Percentiles rank a stretch among this genome's conserved stretches.
Conservation (phyloP, 2,113 vertebrate species). For the Passer montanus region DNA sequence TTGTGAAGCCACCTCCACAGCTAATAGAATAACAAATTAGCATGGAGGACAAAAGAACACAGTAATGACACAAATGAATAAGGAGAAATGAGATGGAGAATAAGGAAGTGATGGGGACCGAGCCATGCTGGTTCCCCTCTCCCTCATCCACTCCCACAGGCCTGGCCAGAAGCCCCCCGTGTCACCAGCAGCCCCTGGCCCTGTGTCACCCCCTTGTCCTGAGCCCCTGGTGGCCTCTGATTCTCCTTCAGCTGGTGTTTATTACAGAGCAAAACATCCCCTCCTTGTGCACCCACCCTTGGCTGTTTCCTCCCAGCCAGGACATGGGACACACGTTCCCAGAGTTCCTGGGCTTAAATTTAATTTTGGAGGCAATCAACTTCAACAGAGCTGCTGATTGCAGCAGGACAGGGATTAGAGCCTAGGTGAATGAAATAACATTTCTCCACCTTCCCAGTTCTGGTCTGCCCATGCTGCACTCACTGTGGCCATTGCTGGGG, state of each 20-base stretch:
- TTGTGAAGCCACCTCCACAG: constrained; percentile 21
- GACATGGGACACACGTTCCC: neutral
- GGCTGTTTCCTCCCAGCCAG: neutral
- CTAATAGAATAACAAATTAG: constrained; percentile 48
- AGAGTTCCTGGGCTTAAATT: constrained; percentile 19
- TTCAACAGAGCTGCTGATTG: constrained; percentile 45
- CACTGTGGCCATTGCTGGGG: neutral
- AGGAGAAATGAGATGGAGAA: neutral
- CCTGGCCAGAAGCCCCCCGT: neutral
- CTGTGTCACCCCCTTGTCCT: neutral
- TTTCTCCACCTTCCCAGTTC: neutral
- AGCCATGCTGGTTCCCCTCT: neutral
- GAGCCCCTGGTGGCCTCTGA: neutral
- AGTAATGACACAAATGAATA: neutral
- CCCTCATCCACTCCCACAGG: neutral
- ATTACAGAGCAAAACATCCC: neutral
- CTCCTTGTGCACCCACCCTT: neutral
- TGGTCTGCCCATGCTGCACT: rapidly evolving
- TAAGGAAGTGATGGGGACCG: neutral
- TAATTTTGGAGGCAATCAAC: constrained; percentile 41
- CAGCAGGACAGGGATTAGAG: constrained; percentile 40
- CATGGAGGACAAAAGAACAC: constrained; percentile 46
- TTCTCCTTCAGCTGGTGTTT: neutral
- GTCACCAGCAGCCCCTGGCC: neutral
- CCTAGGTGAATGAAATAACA: neutral